Percentiles rank a stretch among this genome's conserved stretches.
phyloP scores from a whole-genome alignment of 2,113 vertebrate species.

The Ochotona princeps region DNA sequence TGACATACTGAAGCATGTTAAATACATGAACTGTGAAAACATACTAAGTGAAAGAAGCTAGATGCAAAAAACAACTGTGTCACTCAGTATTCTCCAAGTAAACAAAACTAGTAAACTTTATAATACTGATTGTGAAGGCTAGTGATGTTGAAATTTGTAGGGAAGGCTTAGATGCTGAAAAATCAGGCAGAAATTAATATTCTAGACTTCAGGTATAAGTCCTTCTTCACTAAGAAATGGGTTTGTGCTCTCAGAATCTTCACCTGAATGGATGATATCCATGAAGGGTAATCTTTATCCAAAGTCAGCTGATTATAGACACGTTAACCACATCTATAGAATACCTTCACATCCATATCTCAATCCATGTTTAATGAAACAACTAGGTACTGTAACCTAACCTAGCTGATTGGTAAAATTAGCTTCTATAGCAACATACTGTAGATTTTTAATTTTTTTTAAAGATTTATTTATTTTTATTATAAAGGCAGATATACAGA shows the following conservation, averaged over 20 bases:
- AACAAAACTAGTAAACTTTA: not conserved
- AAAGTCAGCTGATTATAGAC: not conserved
- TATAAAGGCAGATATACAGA: too few relatives aligned
- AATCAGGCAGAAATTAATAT: not conserved
- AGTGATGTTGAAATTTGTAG: conserved; percentile 9
- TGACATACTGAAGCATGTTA: not conserved
- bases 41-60: not conserved
- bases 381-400: not conserved
- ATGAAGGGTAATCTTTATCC: not conserved
- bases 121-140: not conserved
- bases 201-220: not conserved
- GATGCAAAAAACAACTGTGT: not conserved
- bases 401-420: not conserved
- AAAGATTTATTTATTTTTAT: too few relatives aligned
- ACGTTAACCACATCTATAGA: not conserved
- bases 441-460: not conserved
- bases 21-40: not conserved
- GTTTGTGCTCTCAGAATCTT: not conserved
- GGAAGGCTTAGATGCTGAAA: not conserved
- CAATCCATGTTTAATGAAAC: conserved; percentile 4
- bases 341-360: not conserved
- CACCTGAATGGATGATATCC: not conserved
- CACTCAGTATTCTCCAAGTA: not conserved
- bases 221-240: not conserved
- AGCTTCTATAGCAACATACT: not conserved